Evolutionary conservation across 2,797 vertebrate genomes (phyloP), one percentile per base, ranked within the genome.

Genomic region (Fratercula arctica): DNA sequence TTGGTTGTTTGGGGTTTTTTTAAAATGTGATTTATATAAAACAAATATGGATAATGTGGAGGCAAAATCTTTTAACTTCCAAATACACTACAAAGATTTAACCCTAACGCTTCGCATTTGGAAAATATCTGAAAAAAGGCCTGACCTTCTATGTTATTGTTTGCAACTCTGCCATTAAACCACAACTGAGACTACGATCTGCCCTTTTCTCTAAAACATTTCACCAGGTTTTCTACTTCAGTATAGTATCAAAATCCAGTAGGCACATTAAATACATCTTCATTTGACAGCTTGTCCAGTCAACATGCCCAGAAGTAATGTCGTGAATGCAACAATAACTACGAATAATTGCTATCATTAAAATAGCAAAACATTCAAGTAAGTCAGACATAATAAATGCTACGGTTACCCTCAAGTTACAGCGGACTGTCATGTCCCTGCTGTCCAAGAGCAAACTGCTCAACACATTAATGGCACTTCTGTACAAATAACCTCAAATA

Each of bases 401-500:
- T 45, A 31, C 8, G 9, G 57, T 78, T 70, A 75, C 16, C 31
- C 48, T 21, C 1, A 1, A 96, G 82, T 87, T 83, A 64, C 61
- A 83, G 66, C 66, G 92, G 64, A 89, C 53, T 91, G 60, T 80
- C 39, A 60, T 1, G 35, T 64, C 16, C 76, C 37, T 73, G 80
- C 61, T 88, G 63, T 33, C 76, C 59, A 84, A 76, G 33, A 92
- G 83, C 13, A 4, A 94, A 90, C 46, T 67, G 74, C 56, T 90
- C 77, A 80, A 90, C 86, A 83, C 57, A 48, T 46, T 80, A 93
- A 76, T 31, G 74, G 70, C 39, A 75, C 70, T 94, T 87, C 80
- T 26, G 25, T 31, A 95, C 64, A 96, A 87, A 93, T 35, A 95
- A 91, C 74, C 75, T 33, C 72, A 84, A 93, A 85, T 61, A 92